Conservation (phyloP, 2,113 vertebrate genomes). For the Tricholaema leucomelas region DNA sequence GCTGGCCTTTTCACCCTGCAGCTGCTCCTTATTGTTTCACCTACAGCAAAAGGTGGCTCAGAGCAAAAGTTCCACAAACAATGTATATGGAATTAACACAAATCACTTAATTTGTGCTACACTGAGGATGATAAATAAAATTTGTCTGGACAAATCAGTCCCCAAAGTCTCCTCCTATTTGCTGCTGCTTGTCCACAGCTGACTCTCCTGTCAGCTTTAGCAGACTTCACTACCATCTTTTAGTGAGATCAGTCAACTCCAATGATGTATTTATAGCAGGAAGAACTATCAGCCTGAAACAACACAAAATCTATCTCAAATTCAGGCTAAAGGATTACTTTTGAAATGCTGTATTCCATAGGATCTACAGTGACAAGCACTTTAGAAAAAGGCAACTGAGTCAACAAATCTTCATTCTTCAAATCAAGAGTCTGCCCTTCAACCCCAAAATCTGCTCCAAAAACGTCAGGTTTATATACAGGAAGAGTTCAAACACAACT, state of each 20-base stretch:
- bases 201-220: neutral
- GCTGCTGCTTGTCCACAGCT: neutral
- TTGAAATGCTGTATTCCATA: neutral
- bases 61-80: neutral
- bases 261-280: neutral
- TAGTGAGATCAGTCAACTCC: neutral
- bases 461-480: neutral
- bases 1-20: fast-evolving
- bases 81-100: neutral
- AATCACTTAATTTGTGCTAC: neutral
- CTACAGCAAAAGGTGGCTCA: neutral
- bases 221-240: neutral
- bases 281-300: neutral
- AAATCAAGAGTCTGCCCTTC: neutral
- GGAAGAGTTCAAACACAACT: neutral
- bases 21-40: neutral
- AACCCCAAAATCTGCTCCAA: neutral
- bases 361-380: neutral
- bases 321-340: neutral
- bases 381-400: neutral
- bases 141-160: neutral
- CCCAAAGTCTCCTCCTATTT: neutral
- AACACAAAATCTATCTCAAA: neutral
- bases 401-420: neutral
- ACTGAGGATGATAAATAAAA: conserved; percentile 1